Evolutionary conservation across 2,888 invertebrate species (phyloP).

Genomic region (Dorcus parallelipipedus): DNA sequence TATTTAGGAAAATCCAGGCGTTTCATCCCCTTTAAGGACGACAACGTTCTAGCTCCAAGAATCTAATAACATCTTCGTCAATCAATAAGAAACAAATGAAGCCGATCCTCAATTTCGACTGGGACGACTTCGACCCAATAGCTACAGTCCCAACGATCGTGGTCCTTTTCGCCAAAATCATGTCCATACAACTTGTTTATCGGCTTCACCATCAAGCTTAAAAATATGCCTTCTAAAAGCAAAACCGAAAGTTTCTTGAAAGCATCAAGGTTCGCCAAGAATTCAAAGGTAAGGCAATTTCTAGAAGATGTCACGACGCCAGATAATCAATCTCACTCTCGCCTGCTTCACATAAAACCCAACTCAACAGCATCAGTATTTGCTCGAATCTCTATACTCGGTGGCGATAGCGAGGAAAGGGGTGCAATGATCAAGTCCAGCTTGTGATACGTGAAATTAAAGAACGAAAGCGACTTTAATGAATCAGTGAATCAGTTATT

Average conservation of each 20-base stretch:
- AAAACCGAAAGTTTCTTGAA: conserved; percentile 37
- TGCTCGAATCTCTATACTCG: conserved; percentile 27
- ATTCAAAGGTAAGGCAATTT: conserved; percentile 44
- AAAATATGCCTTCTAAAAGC: conserved; percentile 27
- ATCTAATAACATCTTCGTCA: conserved; percentile 1
- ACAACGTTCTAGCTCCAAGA: conserved; percentile 28
- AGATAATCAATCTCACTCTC: conserved; percentile 54
- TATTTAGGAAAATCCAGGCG: conserved; percentile 28
- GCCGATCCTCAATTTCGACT: conserved; percentile 2
- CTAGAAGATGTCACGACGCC: conserved; percentile 52
- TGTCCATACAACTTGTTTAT: conserved; percentile 48
- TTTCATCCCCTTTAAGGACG: conserved; percentile 18
- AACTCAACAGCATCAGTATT: conserved; percentile 12
- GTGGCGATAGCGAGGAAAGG: conserved; percentile 33
- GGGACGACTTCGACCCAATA: conserved; percentile 28
- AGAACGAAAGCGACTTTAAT: conserved; percentile 24
- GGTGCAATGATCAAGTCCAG: conserved; percentile 39
- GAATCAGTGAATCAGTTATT: too few species aligned
- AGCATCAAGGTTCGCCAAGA: conserved; percentile 38
- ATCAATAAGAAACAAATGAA: neutral
- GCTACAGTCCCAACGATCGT: conserved; percentile 31
- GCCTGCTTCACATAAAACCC: conserved; percentile 48
- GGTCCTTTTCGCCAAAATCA: conserved; percentile 25
- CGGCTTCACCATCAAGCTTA: conserved; percentile 47
- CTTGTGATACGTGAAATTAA: conserved; percentile 40